Evolutionary conservation across 1,140 invertebrate species (phyloP).

Genomic region (Drosophila nigromelanica): DNA sequence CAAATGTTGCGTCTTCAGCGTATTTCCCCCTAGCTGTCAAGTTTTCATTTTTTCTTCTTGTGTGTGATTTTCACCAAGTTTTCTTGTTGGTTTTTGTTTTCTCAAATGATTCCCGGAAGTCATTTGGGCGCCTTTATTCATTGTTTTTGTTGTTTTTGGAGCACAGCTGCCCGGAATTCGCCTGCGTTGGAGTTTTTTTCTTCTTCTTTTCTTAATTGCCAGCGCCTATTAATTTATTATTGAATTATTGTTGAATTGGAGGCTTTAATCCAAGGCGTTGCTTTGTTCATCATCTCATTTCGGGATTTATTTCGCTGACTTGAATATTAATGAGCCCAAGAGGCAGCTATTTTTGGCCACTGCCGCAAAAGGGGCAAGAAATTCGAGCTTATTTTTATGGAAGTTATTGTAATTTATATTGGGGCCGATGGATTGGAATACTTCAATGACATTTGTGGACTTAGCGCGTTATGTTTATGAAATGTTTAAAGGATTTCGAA

Average conservation of each 20-base stretch:
- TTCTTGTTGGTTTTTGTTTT: conserved; percentile 46
- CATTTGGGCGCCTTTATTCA: conserved; percentile 58
- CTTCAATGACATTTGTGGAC: conserved; percentile 63
- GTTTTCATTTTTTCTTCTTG: conserved; percentile 36
- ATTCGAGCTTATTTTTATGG: conserved; percentile 19
- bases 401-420: conserved; percentile 28
- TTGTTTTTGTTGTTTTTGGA: conserved; percentile 31
- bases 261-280: conserved; percentile 8
- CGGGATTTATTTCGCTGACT: conserved; percentile 31
- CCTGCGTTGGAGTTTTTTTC: conserved; percentile 27
- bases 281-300: conserved; percentile 18
- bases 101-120: conserved; percentile 65
- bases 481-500: conserved; percentile 69
- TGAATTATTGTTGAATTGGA: conserved; percentile 54
- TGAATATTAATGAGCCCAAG: conserved; percentile 41
- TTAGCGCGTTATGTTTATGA: conserved; percentile 69
- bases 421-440: conserved; percentile 58
- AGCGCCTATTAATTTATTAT: conserved; percentile 70
- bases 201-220: conserved; percentile 55
- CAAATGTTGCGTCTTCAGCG: conserved; percentile 70
- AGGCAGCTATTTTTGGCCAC: conserved; percentile 53
- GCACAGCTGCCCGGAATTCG: conserved; percentile 60
- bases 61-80: conserved; percentile 49
- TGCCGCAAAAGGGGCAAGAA: conserved; percentile 19
- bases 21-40: conserved; percentile 29